A percentile compares a stretch with the other conserved stretches of the same genome.
phyloP scores from a whole-genome alignment of 2,797 vertebrate genomes.

The Cyprinella venusta region DNA sequence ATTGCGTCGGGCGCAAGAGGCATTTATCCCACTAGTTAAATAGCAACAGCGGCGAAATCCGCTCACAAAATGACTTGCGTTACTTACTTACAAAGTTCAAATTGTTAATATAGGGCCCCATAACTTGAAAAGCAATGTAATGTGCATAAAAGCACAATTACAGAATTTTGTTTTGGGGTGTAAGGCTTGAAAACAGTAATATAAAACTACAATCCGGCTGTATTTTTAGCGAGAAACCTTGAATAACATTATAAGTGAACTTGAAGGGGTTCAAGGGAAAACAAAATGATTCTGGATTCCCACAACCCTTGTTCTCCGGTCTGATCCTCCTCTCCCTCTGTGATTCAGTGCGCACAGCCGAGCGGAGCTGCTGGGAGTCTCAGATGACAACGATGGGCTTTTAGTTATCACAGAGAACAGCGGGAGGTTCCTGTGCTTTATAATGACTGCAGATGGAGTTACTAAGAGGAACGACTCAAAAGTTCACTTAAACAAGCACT shows the following conservation, averaged over 20 bases:
- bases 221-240: not conserved
- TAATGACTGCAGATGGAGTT: not conserved
- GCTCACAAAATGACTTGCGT: no score
- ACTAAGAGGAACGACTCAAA: not conserved
- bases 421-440: conserved; percentile 2
- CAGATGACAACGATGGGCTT: not conserved
- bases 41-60: no score
- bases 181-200: not conserved
- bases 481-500: conserved; percentile 1
- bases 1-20: no score
- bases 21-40: no score
- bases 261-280: not conserved
- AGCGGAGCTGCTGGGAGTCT: conserved; percentile 4
- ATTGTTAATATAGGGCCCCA: no score
- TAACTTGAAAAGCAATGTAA: no score
- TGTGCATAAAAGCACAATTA: no score
- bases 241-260: not conserved
- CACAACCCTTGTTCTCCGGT: not conserved
- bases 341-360: not conserved
- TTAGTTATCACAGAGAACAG: conserved; percentile 12
- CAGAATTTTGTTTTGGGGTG: no score
- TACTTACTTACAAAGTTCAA: no score
- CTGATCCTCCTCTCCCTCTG: conserved; percentile 8
- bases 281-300: not conserved
- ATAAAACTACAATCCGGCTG: not conserved